Percentiles rank a stretch among this genome's conserved stretches.
Conservation (phyloP, 2,113 vertebrate genomes). For the Orthochromis indermauri region DNA sequence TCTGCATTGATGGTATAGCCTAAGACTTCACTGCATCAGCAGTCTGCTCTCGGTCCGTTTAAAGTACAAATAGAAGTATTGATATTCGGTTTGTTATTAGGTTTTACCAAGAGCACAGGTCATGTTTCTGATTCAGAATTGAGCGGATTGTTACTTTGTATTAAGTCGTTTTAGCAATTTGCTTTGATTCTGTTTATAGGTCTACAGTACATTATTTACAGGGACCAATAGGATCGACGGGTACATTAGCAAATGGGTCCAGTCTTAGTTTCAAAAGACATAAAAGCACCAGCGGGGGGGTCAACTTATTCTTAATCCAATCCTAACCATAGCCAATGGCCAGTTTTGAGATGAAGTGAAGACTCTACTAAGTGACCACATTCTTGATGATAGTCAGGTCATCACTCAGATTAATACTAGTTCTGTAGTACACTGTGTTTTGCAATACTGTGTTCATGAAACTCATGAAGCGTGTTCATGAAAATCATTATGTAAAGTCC, state of each 20-base stretch:
- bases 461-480: background rate
- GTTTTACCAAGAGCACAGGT: background rate
- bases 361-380: background rate
- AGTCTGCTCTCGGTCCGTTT: background rate
- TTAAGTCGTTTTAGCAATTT: background rate
- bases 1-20: background rate
- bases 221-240: background rate
- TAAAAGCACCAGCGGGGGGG: rapidly evolving
- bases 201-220: background rate
- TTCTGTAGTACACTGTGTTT: background rate
- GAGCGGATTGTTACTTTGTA: background rate
- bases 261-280: background rate
- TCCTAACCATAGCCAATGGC: background rate
- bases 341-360: background rate
- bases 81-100: background rate
- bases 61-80: background rate
- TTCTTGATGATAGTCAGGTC: background rate
- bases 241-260: background rate
- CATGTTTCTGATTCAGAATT: background rate
- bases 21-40: background rate
- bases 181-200: background rate
- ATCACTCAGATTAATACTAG: background rate
- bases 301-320: background rate
- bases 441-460: background rate
- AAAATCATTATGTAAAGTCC: background rate